A percentile compares a stretch with the other conserved stretches of the same genome.
Evolutionary conservation across 2,888 invertebrate genomes (phyloP).

Genomic region (Ectemnius continuus): DNA sequence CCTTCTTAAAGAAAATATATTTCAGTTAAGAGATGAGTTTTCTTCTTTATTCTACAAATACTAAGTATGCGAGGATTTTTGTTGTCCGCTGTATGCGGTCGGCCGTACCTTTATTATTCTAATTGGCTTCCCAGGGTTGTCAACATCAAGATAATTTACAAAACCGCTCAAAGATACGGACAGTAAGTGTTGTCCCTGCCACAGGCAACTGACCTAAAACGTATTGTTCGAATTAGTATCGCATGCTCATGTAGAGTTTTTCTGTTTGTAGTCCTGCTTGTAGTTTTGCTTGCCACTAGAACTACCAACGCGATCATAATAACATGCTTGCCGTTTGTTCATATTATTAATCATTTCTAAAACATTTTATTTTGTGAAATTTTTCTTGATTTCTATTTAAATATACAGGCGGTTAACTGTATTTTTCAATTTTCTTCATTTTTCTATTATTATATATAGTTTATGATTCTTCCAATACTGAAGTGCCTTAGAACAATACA

Average conservation of each 20-base stretch:
- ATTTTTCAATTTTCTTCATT: too few relatives aligned
- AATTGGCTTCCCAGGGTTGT: slow-evolving; percentile 89
- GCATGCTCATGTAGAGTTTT: neutral
- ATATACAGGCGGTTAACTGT: too few relatives aligned
- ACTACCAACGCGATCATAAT: neutral
- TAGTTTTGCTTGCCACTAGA: neutral
- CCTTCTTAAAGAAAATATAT: too few relatives aligned
- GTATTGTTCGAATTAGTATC: too few relatives aligned
- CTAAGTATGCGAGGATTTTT: neutral
- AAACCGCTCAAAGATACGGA: slow-evolving; percentile 97
- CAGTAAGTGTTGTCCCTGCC: slow-evolving; percentile 94
- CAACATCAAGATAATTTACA: slow-evolving; percentile 94
- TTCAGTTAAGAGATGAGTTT: too few relatives aligned
- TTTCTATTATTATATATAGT: too few relatives aligned
- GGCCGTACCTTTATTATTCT: slow-evolving; percentile 85
- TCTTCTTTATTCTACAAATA: too few relatives aligned
- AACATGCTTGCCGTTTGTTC: neutral
- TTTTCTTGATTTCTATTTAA: too few relatives aligned
- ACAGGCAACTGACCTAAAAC: slow-evolving; percentile 92
- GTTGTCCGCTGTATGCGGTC: neutral
- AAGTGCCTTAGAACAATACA: too few relatives aligned
- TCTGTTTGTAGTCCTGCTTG: too few relatives aligned
- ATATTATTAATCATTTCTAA: neutral
- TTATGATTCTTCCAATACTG: too few relatives aligned
- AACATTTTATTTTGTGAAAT: too few relatives aligned